A percentile compares a stretch with the other conserved stretches of the same genome.
These are phyloP conservation scores for Ciconia boyciana DNA, from an alignment of 2,113 vertebrate species.

Conservation along the genomic window DNA sequence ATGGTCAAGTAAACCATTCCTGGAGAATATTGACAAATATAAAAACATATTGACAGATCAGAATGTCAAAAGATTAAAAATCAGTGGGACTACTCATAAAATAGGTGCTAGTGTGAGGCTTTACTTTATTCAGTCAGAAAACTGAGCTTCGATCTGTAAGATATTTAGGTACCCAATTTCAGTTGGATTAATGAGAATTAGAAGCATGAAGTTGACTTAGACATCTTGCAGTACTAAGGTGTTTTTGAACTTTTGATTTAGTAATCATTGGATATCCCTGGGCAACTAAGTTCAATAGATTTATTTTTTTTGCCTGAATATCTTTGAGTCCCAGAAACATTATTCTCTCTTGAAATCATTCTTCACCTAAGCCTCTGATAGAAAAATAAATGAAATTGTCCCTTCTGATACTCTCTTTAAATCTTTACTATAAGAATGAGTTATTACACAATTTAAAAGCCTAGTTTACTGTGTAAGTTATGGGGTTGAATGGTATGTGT, in stretches of 20 bases:
- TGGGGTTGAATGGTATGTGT: not conserved
- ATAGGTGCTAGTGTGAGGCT: not conserved
- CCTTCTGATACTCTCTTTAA: not conserved
- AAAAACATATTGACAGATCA: not conserved
- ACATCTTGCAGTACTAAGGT: not conserved
- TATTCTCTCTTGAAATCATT: not conserved
- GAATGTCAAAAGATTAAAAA: not conserved
- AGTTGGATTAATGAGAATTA: not conserved
- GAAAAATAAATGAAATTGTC: constrained; percentile 19
- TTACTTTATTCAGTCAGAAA: not conserved
- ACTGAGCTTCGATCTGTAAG: not conserved
- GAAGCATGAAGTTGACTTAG: not conserved
- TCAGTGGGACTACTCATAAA: not conserved
- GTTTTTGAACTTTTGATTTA: not conserved
- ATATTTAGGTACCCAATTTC: not conserved
- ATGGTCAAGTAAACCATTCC: not conserved
- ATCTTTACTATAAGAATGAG: not conserved
- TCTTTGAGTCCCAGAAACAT: not conserved
- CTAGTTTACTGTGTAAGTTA: not conserved
- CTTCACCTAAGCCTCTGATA: not conserved
- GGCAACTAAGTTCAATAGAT: not conserved
- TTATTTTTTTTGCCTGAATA: not conserved
- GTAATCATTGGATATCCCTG: not conserved
- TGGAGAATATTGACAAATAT: not conserved
- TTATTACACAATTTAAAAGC: constrained; percentile 10